Percentiles rank a stretch among this genome's conserved stretches.
phyloP scores from a whole-genome alignment of 2,113 vertebrate genomes.

The Rhea americana region DNA sequence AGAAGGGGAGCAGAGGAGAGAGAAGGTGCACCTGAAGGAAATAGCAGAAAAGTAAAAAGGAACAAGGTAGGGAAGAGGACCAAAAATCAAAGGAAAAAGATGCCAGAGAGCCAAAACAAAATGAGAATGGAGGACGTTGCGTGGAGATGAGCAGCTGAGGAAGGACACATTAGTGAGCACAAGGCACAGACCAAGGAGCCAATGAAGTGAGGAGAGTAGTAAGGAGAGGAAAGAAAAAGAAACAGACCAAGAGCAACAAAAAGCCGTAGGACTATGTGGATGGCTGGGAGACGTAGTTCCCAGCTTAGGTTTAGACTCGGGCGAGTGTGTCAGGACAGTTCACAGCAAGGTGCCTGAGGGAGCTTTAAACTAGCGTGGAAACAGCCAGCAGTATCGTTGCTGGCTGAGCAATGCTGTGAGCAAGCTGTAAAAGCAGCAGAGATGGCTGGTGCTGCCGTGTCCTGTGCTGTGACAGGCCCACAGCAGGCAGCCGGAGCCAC shows the following conservation, averaged over 20 bases:
- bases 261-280: neutral
- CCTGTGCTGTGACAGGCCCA: neutral
- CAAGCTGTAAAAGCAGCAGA: neutral
- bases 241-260: no score
- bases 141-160: neutral
- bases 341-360: neutral
- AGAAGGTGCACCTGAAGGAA: neutral
- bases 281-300: neutral
- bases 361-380: neutral
- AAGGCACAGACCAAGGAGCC: neutral
- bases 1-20: neutral
- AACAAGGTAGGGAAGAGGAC: neutral
- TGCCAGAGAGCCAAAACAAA: neutral
- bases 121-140: neutral
- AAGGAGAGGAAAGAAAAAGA: neutral
- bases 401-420: neutral
- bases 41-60: neutral
- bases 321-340: neutral
- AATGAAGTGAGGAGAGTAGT: neutral
- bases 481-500: neutral
- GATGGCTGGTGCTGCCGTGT: neutral
- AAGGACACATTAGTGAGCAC: neutral
- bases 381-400: accelerated
- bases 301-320: neutral
- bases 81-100: neutral